Evolutionary conservation across 2,888 invertebrate species (phyloP), one percentile per base, ranked within the genome.

Genomic region (Microctonus hyperodae): DNA sequence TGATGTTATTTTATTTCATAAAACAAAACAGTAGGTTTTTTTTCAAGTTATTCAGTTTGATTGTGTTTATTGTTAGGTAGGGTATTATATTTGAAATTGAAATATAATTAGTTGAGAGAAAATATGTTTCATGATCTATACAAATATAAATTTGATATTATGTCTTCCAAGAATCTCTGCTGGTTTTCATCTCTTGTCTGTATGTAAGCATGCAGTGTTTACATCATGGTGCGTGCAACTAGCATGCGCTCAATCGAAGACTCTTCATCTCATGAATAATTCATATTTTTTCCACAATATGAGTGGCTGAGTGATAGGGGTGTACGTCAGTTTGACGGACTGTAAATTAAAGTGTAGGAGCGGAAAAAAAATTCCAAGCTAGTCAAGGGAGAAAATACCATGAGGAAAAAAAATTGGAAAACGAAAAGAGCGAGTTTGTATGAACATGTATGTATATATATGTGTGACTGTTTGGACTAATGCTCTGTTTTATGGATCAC

Each of bases 231-330:
- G 37, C 48, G 25, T 33, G 37, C 20, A 44, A 44, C 62, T 61
- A 31, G 35, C 53, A 53, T 51, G 53, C 23, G 51, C 53, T 53
- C 53, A 62, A 62, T 62, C 62, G 62, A 62, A 62, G 70, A 64
- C 68, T 63, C 66, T 65, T 59, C 62, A 51, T 28, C 51, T 51
- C 70, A 82, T 82, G 82, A 82, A 81, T 82, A 80, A 82, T 81
- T 79, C 77, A 82, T 81, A 81, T 75, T 81, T 56, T 71, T 82
- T 81, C 81, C 81, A 71, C 78, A 78, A 79, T 81, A 79, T 76
- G 82, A 81, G 81, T 81, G 79, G 71, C 79, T 82, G 83, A 83
- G 79, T 76, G 83, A 83, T 81, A 77, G 78, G 74, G 76, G 76
- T 74, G 77, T 75, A 74, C 77, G 72, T 71, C 75, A 76, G 72